These are phyloP conservation scores for Gorsachius magnificus DNA, from an alignment of 2,797 vertebrate genomes.

Conservation along the genomic window DNA sequence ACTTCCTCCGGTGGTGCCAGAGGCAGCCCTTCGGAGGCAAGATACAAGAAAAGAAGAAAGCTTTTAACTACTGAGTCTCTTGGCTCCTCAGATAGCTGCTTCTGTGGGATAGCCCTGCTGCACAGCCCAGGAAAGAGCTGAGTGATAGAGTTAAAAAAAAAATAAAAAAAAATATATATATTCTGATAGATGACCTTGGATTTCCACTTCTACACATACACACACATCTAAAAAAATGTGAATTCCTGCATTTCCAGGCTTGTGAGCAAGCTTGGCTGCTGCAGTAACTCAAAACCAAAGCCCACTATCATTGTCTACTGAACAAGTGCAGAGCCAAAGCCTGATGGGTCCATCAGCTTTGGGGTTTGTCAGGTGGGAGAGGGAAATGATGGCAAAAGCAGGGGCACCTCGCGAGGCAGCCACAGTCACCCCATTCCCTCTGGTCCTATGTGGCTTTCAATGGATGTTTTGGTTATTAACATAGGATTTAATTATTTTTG, in stretches of 20 bases:
- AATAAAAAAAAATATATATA: not conserved
- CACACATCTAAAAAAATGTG: not conserved
- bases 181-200: not conserved
- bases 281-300: not conserved
- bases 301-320: accelerated
- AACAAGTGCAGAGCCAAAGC: not conserved
- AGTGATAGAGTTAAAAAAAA: not conserved
- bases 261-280: not conserved
- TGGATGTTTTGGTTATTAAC: not conserved
- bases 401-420: not conserved
- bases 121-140: not conserved
- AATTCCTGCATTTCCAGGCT: not conserved
- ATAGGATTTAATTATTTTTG: not conserved
- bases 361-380: not conserved
- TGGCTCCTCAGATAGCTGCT: not conserved
- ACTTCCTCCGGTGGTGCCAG: conserved; percentile 54
- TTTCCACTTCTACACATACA: not conserved
- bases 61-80: conserved; percentile 8
- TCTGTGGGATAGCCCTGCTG: not conserved
- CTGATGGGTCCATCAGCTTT: accelerated
- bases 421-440: not conserved
- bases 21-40: not conserved
- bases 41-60: not conserved
- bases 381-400: not conserved
- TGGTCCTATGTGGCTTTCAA: not conserved